Base-by-base conservation (phyloP, 2,113 vertebrate species). In the Gavia stellata region DNA sequence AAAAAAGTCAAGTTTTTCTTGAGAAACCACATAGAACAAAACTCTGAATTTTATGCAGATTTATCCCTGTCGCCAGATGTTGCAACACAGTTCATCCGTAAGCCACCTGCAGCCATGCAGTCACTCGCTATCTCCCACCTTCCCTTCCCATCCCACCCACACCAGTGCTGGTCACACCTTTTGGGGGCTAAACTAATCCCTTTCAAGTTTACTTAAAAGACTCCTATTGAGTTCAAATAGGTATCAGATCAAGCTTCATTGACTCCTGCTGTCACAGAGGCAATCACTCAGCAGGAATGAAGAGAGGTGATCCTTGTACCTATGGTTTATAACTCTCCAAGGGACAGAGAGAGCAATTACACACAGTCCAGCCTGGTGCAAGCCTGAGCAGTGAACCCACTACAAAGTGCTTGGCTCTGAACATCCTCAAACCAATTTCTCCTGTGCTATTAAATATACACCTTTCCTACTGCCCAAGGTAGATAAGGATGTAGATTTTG, bases 361-460 rank as follows among this genome's bases (percentile, higher is more conserved):
- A 45, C 34, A 9, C 8, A 14, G 89, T 14, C 77, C 77, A 70
- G 31, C 20, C 13, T 3, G 11, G 11, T 42, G 72, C 42, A 29
- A 55, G 80, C 63, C 86, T 38, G 84, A 40, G 36, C 90, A 59
- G 47, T 63, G 92, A 96, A 82, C 90, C 86, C 63, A 36, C 34
- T 9, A 5, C 55, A 16, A 16, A 59, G 52, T 40, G 31, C 63
- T 67, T 45, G 31, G 25, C 44, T 4, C 74, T 40, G 56, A 94
- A 71, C 28, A 84, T 44, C 87, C 45, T 67, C 33, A 1, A 85
- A n/a, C 33, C 33, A 53, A 29, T 31, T 36, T 42, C 86, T 83
- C 59, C 55, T 3, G 42, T 31, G 82, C 79, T 59, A 3, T 67
- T 58, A 45, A 70, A 61, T 6, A 3, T 12, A 28, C 45, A 4